A percentile compares a stretch with the other conserved stretches of the same genome.
These are phyloP conservation scores for Platycheirus albimanus DNA, from an alignment of 2,888 invertebrate genomes.

Conservation along the genomic window DNA sequence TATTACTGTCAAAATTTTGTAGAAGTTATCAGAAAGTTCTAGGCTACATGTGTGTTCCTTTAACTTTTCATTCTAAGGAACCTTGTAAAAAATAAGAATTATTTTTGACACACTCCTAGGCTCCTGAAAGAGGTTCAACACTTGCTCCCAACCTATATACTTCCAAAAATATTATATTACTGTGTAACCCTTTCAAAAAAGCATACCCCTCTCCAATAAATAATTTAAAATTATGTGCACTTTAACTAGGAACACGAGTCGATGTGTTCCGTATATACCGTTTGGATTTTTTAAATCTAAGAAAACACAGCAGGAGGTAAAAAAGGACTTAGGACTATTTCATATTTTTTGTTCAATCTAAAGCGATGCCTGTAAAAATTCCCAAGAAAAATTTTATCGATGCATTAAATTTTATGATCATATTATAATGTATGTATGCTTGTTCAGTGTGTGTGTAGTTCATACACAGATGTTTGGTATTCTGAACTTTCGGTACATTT, in stretches of 20 bases:
- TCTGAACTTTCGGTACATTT: conserved; percentile 52
- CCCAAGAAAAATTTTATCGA: conserved; percentile 50
- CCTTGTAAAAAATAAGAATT: not conserved
- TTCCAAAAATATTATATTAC: not conserved
- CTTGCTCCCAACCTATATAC: not conserved
- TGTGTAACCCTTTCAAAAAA: conserved; percentile 13
- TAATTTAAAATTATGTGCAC: conserved; percentile 13
- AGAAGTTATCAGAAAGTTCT: no score
- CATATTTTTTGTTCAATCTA: conserved; percentile 18
- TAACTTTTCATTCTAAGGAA: no score
- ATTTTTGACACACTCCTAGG: not conserved
- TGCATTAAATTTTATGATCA: conserved; percentile 65
- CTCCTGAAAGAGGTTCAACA: conserved; percentile 8
- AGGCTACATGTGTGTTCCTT: not conserved
- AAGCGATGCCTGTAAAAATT: conserved; percentile 34
- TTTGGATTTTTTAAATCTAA: not conserved
- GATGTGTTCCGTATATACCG: not conserved
- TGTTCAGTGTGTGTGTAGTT: conserved; percentile 27
- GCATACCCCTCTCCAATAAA: conserved; percentile 18
- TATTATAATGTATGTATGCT: conserved; percentile 39
- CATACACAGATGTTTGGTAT: conserved; percentile 44
- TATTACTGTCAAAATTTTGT: not conserved
- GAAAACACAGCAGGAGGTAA: not conserved
- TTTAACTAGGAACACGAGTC: not conserved
- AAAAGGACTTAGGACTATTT: conserved; percentile 15